A percentile compares a stretch with the other conserved stretches of the same genome.
Conservation (phyloP, 2,113 vertebrate genomes). For the Tamias sibiricus region DNA sequence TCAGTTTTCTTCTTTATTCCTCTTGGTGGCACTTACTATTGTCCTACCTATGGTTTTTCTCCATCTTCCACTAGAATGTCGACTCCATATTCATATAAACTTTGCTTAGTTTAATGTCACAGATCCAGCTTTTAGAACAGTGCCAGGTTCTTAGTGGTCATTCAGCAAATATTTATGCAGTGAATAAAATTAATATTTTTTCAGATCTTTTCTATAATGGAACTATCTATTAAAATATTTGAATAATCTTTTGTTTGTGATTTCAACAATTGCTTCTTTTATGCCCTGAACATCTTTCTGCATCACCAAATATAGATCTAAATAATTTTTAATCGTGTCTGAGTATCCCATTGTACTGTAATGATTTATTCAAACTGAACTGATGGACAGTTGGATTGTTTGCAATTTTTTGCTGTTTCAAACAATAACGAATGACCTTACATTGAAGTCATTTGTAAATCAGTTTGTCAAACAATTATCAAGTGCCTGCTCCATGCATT, state of each 20-base stretch:
- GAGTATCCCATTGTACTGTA: background rate
- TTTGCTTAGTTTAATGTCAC: background rate
- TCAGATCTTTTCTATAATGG: background rate
- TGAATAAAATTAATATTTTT: background rate
- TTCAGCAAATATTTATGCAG: background rate
- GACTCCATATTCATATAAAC: background rate
- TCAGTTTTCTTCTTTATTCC: background rate
- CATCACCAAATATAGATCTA: background rate
- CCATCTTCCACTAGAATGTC: background rate
- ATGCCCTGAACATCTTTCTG: background rate
- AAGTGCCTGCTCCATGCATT: conserved; percentile 7
- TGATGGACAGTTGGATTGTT: conserved; percentile 11
- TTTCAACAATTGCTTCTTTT: conserved; percentile 5
- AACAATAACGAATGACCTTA: conserved; percentile 40
- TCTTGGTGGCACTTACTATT: background rate
- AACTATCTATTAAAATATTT: background rate
- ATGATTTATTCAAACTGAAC: conserved; percentile 50
- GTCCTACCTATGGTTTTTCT: background rate
- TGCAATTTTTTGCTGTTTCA: conserved; percentile 48
- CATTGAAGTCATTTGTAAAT: conserved; percentile 45
- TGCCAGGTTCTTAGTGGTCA: background rate
- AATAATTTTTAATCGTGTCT: background rate
- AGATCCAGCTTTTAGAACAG: background rate
- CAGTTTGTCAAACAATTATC: conserved; percentile 15
- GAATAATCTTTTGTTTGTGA: background rate